phyloP scores from a whole-genome alignment of 2,888 invertebrate species.

The Lithophane semibrunnea region DNA sequence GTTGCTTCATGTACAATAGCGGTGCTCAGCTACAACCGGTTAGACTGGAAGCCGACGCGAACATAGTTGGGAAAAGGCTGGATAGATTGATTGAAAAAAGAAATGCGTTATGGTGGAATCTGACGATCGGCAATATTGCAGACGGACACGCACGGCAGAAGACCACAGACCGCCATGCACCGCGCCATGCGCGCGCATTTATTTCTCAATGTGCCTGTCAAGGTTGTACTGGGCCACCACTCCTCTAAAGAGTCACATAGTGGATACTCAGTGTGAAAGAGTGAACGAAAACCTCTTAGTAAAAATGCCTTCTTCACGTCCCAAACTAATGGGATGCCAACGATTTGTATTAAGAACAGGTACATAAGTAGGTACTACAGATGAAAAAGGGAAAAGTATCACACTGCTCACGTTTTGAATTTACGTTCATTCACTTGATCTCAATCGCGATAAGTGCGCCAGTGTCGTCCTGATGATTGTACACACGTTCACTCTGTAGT shows the following conservation, averaged over 20 bases:
- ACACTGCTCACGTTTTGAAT: constrained; percentile 72
- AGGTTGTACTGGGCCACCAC: background rate
- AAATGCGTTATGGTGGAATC: too few species aligned
- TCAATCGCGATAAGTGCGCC: constrained; percentile 73
- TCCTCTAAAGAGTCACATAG: background rate
- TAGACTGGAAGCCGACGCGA: too few species aligned
- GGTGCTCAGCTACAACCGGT: too few species aligned
- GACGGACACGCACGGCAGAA: too few species aligned
- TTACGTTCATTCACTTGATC: constrained; percentile 75
- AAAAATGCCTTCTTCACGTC: constrained; percentile 23
- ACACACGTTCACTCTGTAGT: constrained; percentile 53
- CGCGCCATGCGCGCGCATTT: too few species aligned
- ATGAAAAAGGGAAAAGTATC: constrained; percentile 45
- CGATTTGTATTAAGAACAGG: constrained; percentile 70
- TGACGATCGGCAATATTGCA: too few species aligned
- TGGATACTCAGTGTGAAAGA: background rate
- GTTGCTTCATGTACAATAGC: too few species aligned
- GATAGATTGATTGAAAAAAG: too few species aligned
- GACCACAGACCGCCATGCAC: too few species aligned
- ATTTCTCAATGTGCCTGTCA: background rate
- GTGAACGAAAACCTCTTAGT: background rate
- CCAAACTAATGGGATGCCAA: constrained; percentile 47
- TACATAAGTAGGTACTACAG: constrained; percentile 14
- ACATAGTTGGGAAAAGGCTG: too few species aligned
- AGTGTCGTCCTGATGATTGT: constrained; percentile 40